Evolutionary conservation across 2,888 invertebrate genomes (phyloP), one percentile per base, ranked within the genome.

Genomic region (Eupithecia subumbrata): DNA sequence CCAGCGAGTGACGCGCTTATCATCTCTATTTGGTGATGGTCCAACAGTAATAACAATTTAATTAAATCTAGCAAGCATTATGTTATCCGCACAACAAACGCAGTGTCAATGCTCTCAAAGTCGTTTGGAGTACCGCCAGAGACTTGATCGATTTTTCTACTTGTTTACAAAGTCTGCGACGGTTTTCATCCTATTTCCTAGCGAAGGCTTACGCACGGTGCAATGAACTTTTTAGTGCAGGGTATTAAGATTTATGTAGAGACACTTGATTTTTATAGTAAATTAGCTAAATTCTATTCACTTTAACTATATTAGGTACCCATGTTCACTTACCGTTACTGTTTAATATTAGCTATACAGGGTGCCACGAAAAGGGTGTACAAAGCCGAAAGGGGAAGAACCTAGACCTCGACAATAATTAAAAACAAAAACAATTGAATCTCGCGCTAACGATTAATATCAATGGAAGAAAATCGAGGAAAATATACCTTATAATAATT

Each of bases 131-230:
- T 79, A 76, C 76, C 81, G 88, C 89, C 89, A 89, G 79, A 78
- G 71, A 80, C 76, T 81, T 75, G 82, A 86, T 87, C 82, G 88
- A 88, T 87, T 88, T 88, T 87, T 85, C 87, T 82, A 79, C 83
- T 82, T 85, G 86, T 86, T 86, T 85, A 84, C 85, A 74, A 73
- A 76, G 87, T 84, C 87, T 84, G 82, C 72, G 81, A 79, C 80
- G 71, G 74, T 80, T 79, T 76, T 84, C 83, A 82, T 79, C 80
- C 78, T 83, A 80, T 84, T 83, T 82, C 74, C 77, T 71, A 64
- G 79, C 48, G 45, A 40, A 60, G 48, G 30, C 74, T 83, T 79
- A 78, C 76, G 70, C 74, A 78, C 70, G 80, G 84, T 78, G 80
- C 84, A 83, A 80, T 79, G 86, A 86, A 84, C 87, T 76, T 43